Conservation (phyloP, 2,113 vertebrate genomes). For the Proterorhinus semilunaris region DNA sequence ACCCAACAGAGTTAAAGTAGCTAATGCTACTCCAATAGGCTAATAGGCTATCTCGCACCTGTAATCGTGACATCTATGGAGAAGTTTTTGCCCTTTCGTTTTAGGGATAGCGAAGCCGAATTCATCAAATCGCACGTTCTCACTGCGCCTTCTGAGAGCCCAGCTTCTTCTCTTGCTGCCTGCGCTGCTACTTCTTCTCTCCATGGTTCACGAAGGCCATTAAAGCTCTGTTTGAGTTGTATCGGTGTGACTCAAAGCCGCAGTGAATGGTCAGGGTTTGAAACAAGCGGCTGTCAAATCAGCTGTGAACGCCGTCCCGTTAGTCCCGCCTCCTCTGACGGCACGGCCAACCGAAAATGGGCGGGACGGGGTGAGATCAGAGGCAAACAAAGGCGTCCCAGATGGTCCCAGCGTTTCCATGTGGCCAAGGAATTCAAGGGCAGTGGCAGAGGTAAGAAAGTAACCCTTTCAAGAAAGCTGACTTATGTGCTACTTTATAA, state of each 20-base stretch:
- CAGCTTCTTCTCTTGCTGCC: constrained; percentile 42
- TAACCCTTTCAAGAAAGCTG: too few species aligned
- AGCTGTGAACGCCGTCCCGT: not conserved
- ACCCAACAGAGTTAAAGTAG: not conserved
- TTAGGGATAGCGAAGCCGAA: constrained; percentile 69
- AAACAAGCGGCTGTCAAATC: constrained; percentile 11
- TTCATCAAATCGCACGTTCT: constrained; percentile 60
- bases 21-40: not conserved
- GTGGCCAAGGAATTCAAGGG: not conserved
- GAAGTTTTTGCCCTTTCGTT: constrained; percentile 60
- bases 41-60: constrained; percentile 50
- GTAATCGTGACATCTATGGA: constrained; percentile 69
- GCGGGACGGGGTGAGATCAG: constrained; percentile 19
- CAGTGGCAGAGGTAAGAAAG: not conserved
- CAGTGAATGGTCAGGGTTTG: not conserved
- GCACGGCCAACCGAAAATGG: constrained; percentile 43
- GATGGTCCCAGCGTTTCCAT: not conserved
- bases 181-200: constrained; percentile 45
- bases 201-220: constrained; percentile 9
- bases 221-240: not conserved
- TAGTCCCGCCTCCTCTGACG: constrained; percentile 9
- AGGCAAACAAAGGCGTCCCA: not conserved
- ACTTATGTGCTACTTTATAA: too few species aligned
- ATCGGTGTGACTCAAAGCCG: not conserved
- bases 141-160: constrained; percentile 36